These are phyloP conservation scores for Harpalus rubripes DNA, from an alignment of 2,888 invertebrate genomes.

Conservation along the genomic window DNA sequence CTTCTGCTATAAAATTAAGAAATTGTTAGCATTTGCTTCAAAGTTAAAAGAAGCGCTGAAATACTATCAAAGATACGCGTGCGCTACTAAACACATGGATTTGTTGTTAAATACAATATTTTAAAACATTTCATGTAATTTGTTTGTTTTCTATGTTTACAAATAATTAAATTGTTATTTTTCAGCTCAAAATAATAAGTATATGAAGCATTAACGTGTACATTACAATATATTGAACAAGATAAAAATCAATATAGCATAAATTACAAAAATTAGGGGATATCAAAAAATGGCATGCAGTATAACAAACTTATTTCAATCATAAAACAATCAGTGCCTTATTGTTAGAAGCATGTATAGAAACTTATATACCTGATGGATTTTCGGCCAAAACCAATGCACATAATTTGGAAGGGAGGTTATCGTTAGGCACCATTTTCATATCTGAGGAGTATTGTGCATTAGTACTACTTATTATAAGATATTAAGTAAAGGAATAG, in stretches of 20 bases:
- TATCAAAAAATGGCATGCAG: not conserved
- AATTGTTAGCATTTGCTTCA: not conserved
- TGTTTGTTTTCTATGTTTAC: not conserved
- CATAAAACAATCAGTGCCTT: conserved; percentile 60
- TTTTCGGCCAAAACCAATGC: conserved; percentile 79
- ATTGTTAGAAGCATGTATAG: not conserved
- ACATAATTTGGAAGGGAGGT: conserved; percentile 81
- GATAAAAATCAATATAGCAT: conserved; percentile 31
- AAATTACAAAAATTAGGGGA: not conserved
- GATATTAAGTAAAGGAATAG: not conserved
- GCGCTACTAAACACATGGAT: conserved; percentile 1
- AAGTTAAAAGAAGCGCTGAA: conserved; percentile 29
- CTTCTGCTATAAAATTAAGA: conserved; percentile 78
- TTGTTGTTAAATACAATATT: conserved; percentile 20
- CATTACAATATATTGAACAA: not conserved
- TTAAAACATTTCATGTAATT: not conserved
- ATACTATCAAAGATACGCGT: conserved; percentile 3
- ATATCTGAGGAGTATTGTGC: not conserved
- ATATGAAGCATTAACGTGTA: not conserved
- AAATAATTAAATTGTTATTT: not conserved
- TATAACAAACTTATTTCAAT: conserved; percentile 47
- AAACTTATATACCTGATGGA: conserved; percentile 77
- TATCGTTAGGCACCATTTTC: conserved; percentile 76
- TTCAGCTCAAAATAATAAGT: not conserved
- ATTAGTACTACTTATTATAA: conserved; percentile 5